Evolutionary conservation across 2,113 vertebrate genomes (phyloP).

Genomic region (Hippocampus guttulatus): DNA sequence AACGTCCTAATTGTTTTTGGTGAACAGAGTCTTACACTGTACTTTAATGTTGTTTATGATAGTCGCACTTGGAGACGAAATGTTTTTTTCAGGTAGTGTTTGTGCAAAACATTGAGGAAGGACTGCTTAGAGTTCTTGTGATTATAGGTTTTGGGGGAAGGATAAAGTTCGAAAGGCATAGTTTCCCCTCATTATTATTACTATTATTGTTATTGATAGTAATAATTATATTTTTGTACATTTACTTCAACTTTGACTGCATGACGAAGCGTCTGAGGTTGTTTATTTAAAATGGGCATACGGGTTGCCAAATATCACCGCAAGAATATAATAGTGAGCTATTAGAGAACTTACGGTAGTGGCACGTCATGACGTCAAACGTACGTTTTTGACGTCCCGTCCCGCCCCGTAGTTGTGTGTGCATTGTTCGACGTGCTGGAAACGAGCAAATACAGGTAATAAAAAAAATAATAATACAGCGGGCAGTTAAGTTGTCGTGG

Average conservation of each 20-base stretch:
- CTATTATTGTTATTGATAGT: too few species aligned
- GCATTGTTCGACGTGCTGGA: constrained; percentile 47
- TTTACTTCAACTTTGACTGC: not conserved
- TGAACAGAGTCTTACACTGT: too few species aligned
- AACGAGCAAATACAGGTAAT: constrained; percentile 49
- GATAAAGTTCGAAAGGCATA: too few species aligned
- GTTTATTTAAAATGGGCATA: not conserved
- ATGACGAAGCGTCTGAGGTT: not conserved
- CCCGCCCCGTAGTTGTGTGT: constrained; percentile 36
- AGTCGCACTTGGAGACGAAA: too few species aligned
- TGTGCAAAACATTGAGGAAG: too few species aligned
- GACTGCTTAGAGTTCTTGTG: too few species aligned
- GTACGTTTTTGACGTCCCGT: constrained; percentile 15
- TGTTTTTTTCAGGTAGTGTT: too few species aligned
- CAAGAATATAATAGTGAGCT: not conserved
- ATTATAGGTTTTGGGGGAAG: too few species aligned
- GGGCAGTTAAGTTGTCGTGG: not conserved
- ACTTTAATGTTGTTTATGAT: too few species aligned
- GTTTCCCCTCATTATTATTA: too few species aligned
- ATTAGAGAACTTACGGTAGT: constrained; percentile 1
- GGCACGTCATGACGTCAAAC: constrained; percentile 19
- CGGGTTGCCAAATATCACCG: not conserved
- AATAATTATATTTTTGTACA: too few species aligned
- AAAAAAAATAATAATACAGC: not conserved
- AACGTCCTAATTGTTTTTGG: too few species aligned